Conservation (phyloP, 2,797 vertebrate genomes). For the Furcifer pardalis region DNA sequence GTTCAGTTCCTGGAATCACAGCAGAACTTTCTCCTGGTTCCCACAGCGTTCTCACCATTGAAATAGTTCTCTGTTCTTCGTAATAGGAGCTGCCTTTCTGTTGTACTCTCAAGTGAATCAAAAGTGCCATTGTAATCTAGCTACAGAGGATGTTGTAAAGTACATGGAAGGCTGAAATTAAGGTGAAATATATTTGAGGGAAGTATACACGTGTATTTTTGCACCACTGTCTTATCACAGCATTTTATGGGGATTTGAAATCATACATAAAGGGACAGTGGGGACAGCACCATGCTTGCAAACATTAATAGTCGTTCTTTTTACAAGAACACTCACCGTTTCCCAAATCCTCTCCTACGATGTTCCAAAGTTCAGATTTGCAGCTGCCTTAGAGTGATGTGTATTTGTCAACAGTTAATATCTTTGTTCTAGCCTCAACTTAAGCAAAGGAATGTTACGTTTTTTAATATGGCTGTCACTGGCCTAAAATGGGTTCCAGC, state of each 20-base stretch:
- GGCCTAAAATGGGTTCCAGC: background rate
- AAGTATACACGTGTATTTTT: background rate
- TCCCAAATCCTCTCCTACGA: background rate
- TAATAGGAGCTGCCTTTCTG: background rate
- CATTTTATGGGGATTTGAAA: background rate
- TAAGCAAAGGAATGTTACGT: background rate
- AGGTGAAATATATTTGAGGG: background rate
- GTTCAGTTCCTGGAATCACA: conserved; percentile 85
- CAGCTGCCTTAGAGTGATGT: background rate
- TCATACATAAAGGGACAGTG: background rate
- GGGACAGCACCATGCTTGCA: no score
- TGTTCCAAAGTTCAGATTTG: background rate
- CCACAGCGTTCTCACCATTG: conserved; percentile 84
- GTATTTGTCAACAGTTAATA: no score
- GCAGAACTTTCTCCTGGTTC: conserved; percentile 84
- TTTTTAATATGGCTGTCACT: background rate
- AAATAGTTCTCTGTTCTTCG: conserved; percentile 75
- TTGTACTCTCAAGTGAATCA: background rate
- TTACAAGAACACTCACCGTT: background rate
- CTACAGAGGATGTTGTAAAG: background rate
- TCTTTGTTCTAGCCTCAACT: background rate
- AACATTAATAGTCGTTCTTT: background rate
- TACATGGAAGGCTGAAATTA: background rate
- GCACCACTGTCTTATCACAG: background rate
- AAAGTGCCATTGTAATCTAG: background rate